Evolutionary conservation across 2,888 invertebrate genomes (phyloP), one percentile per base, ranked within the genome.

Genomic region (Serripes groenlandicus): DNA sequence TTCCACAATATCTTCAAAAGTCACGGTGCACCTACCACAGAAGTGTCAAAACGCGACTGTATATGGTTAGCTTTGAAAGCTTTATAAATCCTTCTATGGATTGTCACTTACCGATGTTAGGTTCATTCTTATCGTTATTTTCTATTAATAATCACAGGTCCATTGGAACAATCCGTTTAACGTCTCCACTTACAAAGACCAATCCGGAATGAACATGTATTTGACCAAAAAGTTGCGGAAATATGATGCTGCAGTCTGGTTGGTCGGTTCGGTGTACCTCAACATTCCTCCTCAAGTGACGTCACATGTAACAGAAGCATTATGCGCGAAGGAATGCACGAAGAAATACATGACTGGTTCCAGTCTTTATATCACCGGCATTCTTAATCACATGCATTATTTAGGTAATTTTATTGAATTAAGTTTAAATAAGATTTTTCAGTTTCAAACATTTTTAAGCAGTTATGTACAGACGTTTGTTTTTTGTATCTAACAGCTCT

Each of bases 151-250:
- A 54, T 26, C 42, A 23, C 49, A 85, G 85, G 64, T 85, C 4
- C 85, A 87, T 28, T 87, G 85, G 85, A 83, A 83, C 66, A 83
- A 87, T 66, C 80, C 60, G 23, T 32, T 56, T 21, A 32, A 68
- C 23, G 54, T 32, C n/a, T 35, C 62, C 7, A 66, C 70, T 30
- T 54, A 74, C 4, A 62, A 56, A 0, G 83, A 83, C 49, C 42
- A 49, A 1, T 86, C 81, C 5, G 83, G 83, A 21, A 28, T 81
- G 49, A 42, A 70, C 34, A 23, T 81, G 4, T 84, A 77, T 54
- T 72, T 76, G 30, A 83, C 85, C 18, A 32, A 26, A 28, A 75
- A 69, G 7, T 30, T 62, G 15, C 34, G 82, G 37, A 26, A 42
- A 21, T 75, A 77, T 60, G 76, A 84, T 71, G 75, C 86, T 26